These are phyloP conservation scores for Pitta sordida DNA, from an alignment of 2,113 vertebrate species.

Conservation along the genomic window DNA sequence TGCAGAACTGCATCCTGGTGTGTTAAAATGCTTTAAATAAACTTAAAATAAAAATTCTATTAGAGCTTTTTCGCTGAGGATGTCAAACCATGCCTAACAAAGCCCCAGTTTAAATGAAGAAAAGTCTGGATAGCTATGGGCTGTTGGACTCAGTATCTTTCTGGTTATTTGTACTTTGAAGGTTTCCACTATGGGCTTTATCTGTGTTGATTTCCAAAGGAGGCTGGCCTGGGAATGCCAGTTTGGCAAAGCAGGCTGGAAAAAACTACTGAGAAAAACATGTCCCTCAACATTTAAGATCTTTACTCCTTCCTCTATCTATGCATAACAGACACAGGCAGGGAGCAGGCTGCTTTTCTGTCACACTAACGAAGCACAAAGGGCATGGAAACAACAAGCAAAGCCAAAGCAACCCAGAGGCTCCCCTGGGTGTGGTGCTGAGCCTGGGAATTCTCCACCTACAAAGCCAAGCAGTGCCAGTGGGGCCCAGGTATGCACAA, in stretches of 20 bases:
- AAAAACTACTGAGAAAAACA: not conserved
- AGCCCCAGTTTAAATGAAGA: not conserved
- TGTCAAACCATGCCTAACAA: not conserved
- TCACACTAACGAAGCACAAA: not conserved
- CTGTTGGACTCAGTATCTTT: not conserved
- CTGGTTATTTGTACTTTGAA: not conserved
- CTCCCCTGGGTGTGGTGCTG: not conserved
- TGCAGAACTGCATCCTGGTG: not conserved
- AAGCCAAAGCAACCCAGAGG: not conserved
- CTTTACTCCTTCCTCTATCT: not conserved
- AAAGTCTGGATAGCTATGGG: not conserved
- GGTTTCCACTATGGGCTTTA: not conserved
- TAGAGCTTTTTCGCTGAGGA: not conserved
- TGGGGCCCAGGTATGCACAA: not conserved
- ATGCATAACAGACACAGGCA: not conserved
- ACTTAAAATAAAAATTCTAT: not conserved
- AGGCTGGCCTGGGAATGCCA: not conserved
- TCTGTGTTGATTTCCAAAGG: not conserved
- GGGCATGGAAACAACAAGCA: not conserved
- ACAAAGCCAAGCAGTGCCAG: not conserved
- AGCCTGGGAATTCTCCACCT: not conserved
- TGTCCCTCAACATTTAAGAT: not conserved
- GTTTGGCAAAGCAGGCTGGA: not conserved
- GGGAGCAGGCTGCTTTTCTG: not conserved
- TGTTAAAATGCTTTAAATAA: not conserved